Conservation (phyloP, 2,797 vertebrate species). For the Gallirallus australis region DNA sequence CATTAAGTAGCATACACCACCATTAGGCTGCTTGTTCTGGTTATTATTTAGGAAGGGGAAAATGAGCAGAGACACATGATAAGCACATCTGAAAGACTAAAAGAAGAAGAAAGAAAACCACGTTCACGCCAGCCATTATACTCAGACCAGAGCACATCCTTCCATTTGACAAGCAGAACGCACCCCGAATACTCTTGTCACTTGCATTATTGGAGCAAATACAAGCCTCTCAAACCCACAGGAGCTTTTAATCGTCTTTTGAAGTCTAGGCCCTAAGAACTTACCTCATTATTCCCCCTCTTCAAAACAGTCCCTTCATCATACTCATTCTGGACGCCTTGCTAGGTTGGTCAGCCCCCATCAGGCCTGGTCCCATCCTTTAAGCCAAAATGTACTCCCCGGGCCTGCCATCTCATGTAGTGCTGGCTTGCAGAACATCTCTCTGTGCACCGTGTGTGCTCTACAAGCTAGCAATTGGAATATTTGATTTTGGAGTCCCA, state of each 20-base stretch:
- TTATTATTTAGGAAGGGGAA: neutral
- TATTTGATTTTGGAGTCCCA: neutral
- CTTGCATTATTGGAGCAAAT: neutral
- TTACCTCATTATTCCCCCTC: neutral
- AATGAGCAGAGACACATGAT: neutral
- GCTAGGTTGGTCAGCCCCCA: neutral
- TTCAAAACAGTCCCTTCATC: neutral
- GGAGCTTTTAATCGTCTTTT: neutral
- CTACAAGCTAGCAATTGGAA: neutral
- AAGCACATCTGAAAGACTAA: neutral
- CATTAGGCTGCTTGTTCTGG: neutral
- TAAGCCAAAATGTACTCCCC: neutral
- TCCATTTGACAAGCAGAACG: neutral
- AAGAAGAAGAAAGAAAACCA: neutral
- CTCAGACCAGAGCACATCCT: neutral
- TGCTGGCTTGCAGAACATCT: neutral
- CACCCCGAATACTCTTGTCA: neutral
- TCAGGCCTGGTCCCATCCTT: neutral
- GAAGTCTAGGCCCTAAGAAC: neutral
- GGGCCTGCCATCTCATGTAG: neutral
- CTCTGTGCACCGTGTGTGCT: neutral
- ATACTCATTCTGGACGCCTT: accelerated
- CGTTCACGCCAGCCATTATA: accelerated
- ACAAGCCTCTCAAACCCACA: neutral
- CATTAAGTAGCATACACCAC: neutral